phyloP scores from a whole-genome alignment of 2,888 invertebrate species.

The Acanthosepion esculentum region DNA sequence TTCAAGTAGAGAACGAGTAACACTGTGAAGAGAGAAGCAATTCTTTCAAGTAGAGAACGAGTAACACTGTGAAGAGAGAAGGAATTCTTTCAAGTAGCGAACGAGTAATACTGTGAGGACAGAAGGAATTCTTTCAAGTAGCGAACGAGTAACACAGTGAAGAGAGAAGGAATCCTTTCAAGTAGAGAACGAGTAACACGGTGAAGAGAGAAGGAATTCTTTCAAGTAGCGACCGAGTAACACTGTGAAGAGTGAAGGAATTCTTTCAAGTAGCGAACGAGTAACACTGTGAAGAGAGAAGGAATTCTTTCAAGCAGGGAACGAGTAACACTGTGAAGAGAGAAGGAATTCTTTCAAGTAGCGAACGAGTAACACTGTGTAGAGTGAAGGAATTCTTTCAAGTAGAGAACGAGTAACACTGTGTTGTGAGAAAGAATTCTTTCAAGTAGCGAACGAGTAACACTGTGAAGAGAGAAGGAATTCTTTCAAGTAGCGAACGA shows the following conservation, averaged over 20 bases:
- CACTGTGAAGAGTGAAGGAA: too few relatives aligned
- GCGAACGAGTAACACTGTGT: too few relatives aligned
- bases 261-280: too few relatives aligned
- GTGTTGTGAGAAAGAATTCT: background rate
- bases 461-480: too few relatives aligned
- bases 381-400: conserved; percentile 14
- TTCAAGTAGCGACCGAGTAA: background rate
- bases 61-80: background rate
- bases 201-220: conserved; percentile 48
- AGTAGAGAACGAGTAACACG: too few relatives aligned
- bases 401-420: background rate
- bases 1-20: too few relatives aligned
- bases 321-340: background rate
- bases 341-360: too few relatives aligned
- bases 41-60: background rate
- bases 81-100: too few relatives aligned
- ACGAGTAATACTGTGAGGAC: conserved; percentile 66
- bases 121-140: background rate
- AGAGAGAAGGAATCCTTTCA: too few relatives aligned
- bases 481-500: too few relatives aligned
- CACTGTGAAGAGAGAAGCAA: conserved; percentile 60
- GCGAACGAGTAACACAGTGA: background rate
- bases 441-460: background rate
- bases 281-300: conserved; percentile 63
- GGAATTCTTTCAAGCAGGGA: background rate